Conservation (phyloP, 1,140 invertebrate species). For the Rhynchophorus ferrugineus region DNA sequence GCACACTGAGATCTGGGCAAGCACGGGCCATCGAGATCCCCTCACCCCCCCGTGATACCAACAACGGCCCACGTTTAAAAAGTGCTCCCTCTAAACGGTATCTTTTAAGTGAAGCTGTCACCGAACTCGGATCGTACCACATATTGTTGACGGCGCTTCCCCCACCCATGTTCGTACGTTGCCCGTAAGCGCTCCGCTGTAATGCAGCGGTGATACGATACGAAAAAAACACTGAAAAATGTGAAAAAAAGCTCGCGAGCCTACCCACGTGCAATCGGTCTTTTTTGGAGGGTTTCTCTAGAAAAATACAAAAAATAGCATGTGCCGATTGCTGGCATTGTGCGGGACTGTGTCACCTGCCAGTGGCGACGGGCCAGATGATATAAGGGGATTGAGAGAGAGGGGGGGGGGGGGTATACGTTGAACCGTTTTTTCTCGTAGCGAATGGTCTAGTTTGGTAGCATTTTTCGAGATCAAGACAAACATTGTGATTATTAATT, state of each 20-base stretch:
- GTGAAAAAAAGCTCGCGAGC: conserved; percentile 1
- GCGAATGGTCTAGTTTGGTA: too few species aligned
- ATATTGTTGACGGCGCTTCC: neutral
- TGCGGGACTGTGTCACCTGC: conserved; percentile 14
- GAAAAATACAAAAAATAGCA: conserved; percentile 21
- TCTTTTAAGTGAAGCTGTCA: conserved; percentile 1
- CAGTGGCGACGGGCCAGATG: too few species aligned
- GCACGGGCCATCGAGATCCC: neutral
- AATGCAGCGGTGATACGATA: neutral
- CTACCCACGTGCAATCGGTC: conserved; percentile 13
- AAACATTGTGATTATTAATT: neutral
- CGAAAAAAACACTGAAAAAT: neutral
- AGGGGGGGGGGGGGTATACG: neutral
- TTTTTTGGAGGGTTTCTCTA: conserved; percentile 16
- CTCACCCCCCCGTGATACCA: neutral
- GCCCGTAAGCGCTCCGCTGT: neutral
- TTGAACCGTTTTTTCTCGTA: neutral
- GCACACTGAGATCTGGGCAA: neutral
- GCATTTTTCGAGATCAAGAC: neutral
- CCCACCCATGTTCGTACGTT: too few species aligned
- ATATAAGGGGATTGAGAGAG: too few species aligned
- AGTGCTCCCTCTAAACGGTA: neutral
- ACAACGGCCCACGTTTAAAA: neutral
- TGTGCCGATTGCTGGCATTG: conserved; percentile 7
- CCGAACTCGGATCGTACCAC: conserved; percentile 3